Base-by-base conservation (phyloP, 2,888 invertebrate species). In the Strigamia crassipes region DNA sequence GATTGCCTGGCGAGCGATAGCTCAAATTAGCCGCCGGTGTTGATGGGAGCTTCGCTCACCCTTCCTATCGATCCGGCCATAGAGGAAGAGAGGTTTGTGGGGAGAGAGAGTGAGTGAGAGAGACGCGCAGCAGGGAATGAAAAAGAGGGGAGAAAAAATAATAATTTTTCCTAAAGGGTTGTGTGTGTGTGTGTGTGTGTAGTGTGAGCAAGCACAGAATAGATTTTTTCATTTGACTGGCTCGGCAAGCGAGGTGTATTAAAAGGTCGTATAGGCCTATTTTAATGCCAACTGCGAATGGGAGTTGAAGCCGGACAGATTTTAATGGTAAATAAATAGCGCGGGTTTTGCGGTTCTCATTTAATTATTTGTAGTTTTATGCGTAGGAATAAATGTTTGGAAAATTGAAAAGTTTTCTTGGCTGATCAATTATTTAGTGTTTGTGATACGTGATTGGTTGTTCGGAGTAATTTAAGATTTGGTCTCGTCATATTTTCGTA, bases 1-100 rank as follows among this genome's bases (percentile, higher is more conserved):
- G 81, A 81, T 81, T 81, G 66, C 81, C 27, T 61, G 41, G 34
- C 31, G 42, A 66, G 81, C 81, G 81, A 81, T 81, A 81, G 41
- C 81, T 81, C 61, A 81, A 81, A 81, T 66, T 81, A 66, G 27
- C 81, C 73, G 61, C 66, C 80, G 31, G 80, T 73, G 73, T 73
- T 73, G 73, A 73, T 73, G 73, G 73, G 27, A 73, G 73, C 73
- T 23, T 27, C 73, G 73, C 73, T 73, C 31, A 73, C 73, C 73
- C 73, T 73, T 79, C 27, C 73, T 31, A 73, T 73, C 73, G 73
- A 73, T 73, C 73, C 31, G 31, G 12, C 31, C 27, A 15, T 31
- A n/a, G 73, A 73, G 73, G 73, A 73, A 73, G 15, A 51, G 73
- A 73, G 73, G 73, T 21, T 73, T 73, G 73, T 73, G 73, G 73